Evolutionary conservation across 2,113 vertebrate genomes (phyloP).

Genomic region (Agelaius tricolor): DNA sequence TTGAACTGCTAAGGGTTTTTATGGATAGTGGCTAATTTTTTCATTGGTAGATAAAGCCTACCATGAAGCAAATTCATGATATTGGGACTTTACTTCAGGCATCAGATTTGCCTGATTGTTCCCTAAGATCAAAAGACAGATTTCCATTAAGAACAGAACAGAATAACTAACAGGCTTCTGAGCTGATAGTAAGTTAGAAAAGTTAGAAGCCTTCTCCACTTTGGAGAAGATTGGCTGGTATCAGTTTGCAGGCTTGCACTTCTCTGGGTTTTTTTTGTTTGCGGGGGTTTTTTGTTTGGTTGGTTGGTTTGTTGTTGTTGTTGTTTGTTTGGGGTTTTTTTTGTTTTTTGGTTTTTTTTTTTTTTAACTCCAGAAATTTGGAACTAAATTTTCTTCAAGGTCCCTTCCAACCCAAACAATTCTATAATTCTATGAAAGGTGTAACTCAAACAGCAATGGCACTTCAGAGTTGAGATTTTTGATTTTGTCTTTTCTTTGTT

Average conservation of each 20-base stretch:
- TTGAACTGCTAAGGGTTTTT: background rate
- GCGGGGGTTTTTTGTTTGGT: too few species aligned
- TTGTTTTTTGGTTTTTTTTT: too few species aligned
- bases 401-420: background rate
- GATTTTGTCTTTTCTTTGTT: background rate
- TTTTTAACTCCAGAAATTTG: background rate
- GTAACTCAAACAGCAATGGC: background rate
- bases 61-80: background rate
- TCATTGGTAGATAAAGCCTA: background rate
- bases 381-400: background rate
- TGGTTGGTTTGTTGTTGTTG: too few species aligned
- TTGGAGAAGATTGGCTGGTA: background rate
- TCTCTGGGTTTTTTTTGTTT: background rate
- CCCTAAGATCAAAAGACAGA: conserved; percentile 44
- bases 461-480: background rate
- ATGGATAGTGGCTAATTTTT: background rate
- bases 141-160: conserved; percentile 30
- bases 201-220: background rate
- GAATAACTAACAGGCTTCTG: background rate
- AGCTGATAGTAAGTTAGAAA: background rate
- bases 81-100: background rate
- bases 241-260: background rate
- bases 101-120: conserved; percentile 16
- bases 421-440: background rate
- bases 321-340: too few species aligned